Conservation (phyloP, 2,113 vertebrate genomes). For the Columba livia region DNA sequence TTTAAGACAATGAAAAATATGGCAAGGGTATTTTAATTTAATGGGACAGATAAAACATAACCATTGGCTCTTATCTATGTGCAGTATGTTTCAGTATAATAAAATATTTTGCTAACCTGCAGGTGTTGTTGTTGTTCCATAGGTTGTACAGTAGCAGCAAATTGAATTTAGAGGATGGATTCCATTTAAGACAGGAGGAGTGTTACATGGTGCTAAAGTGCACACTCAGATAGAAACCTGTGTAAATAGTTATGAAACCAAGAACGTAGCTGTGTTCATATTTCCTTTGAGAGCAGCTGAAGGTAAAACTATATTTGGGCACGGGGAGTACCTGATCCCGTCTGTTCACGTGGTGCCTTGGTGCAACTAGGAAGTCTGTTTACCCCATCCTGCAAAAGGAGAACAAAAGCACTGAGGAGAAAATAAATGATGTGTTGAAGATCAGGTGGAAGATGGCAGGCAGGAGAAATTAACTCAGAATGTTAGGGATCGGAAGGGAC, state of each 20-base stretch:
- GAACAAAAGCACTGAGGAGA: not conserved
- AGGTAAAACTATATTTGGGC: not conserved
- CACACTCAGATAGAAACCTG: not conserved
- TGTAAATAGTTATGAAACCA: not conserved
- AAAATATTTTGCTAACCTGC: conserved; percentile 27
- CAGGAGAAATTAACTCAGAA: not conserved
- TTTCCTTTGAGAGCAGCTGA: not conserved
- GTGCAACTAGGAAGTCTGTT: not conserved
- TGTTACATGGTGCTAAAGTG: not conserved
- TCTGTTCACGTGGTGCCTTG: not conserved
- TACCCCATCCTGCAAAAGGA: not conserved
- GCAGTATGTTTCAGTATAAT: conserved; percentile 9
- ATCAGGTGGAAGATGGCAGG: not conserved
- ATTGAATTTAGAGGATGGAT: not conserved
- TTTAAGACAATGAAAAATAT: not conserved
- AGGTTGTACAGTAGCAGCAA: not conserved
- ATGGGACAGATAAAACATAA: not conserved
- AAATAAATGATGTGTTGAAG: not conserved
- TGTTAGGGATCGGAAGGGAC: no score
- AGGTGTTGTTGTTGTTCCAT: not conserved
- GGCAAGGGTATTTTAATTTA: not conserved
- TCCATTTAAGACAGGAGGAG: not conserved
- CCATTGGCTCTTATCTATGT: not conserved
- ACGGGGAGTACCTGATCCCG: not conserved
- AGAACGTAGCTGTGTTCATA: not conserved